Evolutionary conservation across 2,888 invertebrate genomes (phyloP), one percentile per base, ranked within the genome.

Genomic region (Heteromyza rotundicornis): DNA sequence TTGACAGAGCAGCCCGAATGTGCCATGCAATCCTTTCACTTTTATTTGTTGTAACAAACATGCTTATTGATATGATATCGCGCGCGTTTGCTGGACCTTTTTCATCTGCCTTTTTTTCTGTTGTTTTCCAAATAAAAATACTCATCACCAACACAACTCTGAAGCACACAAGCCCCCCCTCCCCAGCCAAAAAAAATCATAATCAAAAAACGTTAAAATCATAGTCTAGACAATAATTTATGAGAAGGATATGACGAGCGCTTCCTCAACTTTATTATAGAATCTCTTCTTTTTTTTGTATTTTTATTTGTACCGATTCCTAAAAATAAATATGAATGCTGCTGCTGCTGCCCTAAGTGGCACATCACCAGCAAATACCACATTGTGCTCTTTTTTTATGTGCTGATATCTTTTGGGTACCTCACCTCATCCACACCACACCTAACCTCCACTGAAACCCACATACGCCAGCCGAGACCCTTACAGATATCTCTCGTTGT

Each of bases 141-240:
- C 20, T 47, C 20, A 47, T 47, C 47, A 47, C 19, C 17, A 20
- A 20, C 47, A 47, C 7, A 14, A 40, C 10, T 12, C n/a, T 14
- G 16, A 7, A 40, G n/a, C n/a, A 40, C n/a, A n/a, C n/a, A n/a
- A 40, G 16, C n/a, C n/a, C n/a, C n/a, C n/a, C n/a, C n/a, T n/a
- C n/a, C n/a, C n/a, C 27, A 27, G 7, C 3, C 19, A 47, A 14
- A 58, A 49, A 20, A 50, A 35, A 12, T 73, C 74, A 79, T 79
- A 80, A 80, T 79, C 79, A 79, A 79, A 79, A 80, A 79, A 80
- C 79, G 78, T 80, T 80, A 79, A 79, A 79, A 79, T 79, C 80
- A 79, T 80, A 79, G 79, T 79, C 79, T 79, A 79, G 79, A 79
- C 80, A 79, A 79, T 79, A 80, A 80, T 79, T 79, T 79, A 79